Evolutionary conservation across 2,113 vertebrate genomes (phyloP).

Genomic region (Bufo bufo): DNA sequence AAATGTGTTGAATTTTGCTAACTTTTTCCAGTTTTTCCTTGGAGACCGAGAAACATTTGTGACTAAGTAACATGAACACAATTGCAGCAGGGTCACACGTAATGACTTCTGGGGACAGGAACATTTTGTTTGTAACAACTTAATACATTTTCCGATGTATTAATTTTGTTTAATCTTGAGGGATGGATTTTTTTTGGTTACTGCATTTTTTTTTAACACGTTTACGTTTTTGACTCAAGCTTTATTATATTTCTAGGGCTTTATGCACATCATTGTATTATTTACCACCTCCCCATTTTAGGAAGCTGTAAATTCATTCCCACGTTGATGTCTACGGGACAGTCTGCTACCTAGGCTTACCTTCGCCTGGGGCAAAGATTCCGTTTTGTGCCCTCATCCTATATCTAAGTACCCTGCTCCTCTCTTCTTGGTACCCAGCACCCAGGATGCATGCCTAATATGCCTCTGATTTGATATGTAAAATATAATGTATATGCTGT

Average conservation of each 20-base stretch:
- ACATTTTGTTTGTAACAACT: constrained; percentile 8
- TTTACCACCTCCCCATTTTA: background rate
- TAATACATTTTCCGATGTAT: background rate
- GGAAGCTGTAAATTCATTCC: background rate
- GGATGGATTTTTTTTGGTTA: background rate
- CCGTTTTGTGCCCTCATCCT: background rate
- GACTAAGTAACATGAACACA: background rate
- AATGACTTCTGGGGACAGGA: constrained; percentile 2
- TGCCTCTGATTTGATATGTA: too few relatives aligned
- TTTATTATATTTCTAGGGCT: background rate
- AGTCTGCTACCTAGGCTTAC: background rate
- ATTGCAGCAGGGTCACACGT: background rate
- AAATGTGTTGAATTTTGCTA: background rate
- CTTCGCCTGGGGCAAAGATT: background rate
- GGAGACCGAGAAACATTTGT: background rate
- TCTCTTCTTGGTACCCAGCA: too few relatives aligned
- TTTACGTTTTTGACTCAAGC: background rate
- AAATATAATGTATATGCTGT: too few relatives aligned
- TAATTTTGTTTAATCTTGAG: background rate
- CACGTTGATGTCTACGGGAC: background rate
- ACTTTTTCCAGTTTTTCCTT: background rate
- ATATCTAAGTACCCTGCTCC: too few relatives aligned
- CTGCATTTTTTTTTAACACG: background rate
- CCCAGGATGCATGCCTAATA: too few relatives aligned
- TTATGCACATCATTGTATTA: background rate